Evolutionary conservation across 1,140 invertebrate species (phyloP), one percentile per base, ranked within the genome.

Genomic region (Trichogramma pretiosum): DNA sequence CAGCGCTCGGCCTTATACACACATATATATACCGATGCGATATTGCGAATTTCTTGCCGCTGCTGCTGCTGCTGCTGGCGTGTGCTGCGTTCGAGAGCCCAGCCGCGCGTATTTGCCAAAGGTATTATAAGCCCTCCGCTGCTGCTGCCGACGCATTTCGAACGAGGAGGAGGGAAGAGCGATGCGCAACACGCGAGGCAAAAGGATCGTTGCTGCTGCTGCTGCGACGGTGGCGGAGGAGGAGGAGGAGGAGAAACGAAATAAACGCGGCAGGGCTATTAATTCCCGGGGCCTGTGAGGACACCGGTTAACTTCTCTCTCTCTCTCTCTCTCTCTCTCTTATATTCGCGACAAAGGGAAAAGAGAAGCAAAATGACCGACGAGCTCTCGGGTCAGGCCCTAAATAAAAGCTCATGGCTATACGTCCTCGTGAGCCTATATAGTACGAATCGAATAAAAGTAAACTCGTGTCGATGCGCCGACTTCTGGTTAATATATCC

Each of bases 361-460:
- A n/a, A n/a, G n/a, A n/a, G 63, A 59, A 64, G 57, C 67, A 62
- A 66, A 66, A 64, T 68, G 62, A 65, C 62, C 65, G 62, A 53
- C 56, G n/a, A n/a, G n/a, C n/a, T n/a, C n/a, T n/a, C n/a, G 61
- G 65, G 66, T 66, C 65, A 68, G 64, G 60, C 60, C 62, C 62
- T 66, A 69, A 70, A 70, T 68, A 70, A 69, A 69, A 69, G 59
- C 60, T n/a, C n/a, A n/a, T n/a, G n/a, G n/a, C n/a, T n/a, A n/a
- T n/a, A n/a, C n/a, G n/a, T n/a, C n/a, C n/a, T n/a, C n/a, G n/a
- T n/a, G n/a, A n/a, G n/a, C n/a, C n/a, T n/a, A n/a, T n/a, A 63
- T 66, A 56, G 58, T 63, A 64, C 64, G 60, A 65, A n/a, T 70
- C 69, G 68, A 68, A 70, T 70, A 70, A 70, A 70, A 70, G 64